Conservation (phyloP, 1,140 invertebrate genomes). For the Phthorimaea operculella region DNA sequence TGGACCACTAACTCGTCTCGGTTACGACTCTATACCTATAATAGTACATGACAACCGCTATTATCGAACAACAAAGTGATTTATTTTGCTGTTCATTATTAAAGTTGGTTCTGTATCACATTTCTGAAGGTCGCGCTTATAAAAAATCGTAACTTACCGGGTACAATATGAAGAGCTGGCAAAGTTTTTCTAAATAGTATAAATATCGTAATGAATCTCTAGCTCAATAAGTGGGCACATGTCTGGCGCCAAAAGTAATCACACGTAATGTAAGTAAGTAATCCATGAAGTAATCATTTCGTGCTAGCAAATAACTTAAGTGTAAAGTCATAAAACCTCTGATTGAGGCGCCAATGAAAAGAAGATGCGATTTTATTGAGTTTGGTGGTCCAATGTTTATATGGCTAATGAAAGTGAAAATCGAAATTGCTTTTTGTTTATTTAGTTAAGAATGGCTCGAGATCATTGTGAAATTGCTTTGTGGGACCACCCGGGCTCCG, state of each 20-base stretch:
- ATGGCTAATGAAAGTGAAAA: slow-evolving; percentile 19
- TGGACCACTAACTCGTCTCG: slow-evolving; percentile 27
- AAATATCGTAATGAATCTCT: background rate
- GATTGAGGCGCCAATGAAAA: slow-evolving; percentile 24
- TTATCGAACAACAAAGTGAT: slow-evolving; percentile 20
- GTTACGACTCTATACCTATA: slow-evolving; percentile 4
- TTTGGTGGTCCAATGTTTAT: slow-evolving; percentile 1
- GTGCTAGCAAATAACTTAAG: slow-evolving; percentile 21
- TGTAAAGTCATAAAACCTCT: slow-evolving; percentile 23
- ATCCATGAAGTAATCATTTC: slow-evolving; percentile 15
- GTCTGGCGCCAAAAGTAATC: slow-evolving; percentile 21
- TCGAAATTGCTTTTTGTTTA: slow-evolving; percentile 17
- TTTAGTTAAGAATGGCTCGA: slow-evolving; percentile 9
- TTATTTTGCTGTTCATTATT: slow-evolving; percentile 4
- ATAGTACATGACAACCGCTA: slow-evolving; percentile 13
- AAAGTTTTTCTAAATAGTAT: background rate
- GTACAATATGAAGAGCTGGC: background rate
- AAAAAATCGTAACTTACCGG: background rate
- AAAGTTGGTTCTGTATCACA: slow-evolving; percentile 1
- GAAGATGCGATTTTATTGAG: background rate
- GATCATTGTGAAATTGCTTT: slow-evolving; percentile 18
- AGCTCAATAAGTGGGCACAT: background rate
- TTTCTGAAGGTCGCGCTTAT: background rate
- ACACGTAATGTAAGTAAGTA: background rate
- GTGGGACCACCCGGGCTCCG: slow-evolving; percentile 46